Evolutionary conservation across 1,140 invertebrate species (phyloP).

Genomic region (Aphelinus certus): DNA sequence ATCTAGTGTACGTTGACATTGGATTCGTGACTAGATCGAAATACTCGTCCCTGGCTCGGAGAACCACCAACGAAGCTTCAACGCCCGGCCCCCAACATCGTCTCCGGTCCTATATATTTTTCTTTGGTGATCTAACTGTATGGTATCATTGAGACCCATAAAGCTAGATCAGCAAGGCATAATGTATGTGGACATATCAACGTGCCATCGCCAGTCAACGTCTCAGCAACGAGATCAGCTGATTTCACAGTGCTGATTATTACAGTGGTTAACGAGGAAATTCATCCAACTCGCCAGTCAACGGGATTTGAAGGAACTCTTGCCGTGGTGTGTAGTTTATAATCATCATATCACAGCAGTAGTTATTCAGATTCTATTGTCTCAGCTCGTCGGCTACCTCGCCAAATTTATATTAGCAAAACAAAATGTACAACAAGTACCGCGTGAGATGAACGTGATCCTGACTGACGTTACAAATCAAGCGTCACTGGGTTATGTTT

Average conservation of each 20-base stretch:
- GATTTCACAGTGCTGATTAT: no score
- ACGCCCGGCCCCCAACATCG: neutral
- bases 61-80: conserved; percentile 29
- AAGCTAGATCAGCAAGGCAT: conserved; percentile 73
- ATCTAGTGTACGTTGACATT: conserved; percentile 54
- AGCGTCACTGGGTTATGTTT: conserved; percentile 73
- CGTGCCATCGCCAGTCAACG: conserved; percentile 20
- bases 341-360: conserved; percentile 68
- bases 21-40: conserved; percentile 67
- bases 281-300: conserved; percentile 24
- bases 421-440: conserved; percentile 37
- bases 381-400: conserved; percentile 36
- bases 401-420: neutral
- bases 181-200: conserved; percentile 53
- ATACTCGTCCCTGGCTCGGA: conserved; percentile 57
- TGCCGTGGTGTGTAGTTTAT: conserved; percentile 62
- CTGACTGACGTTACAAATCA: conserved; percentile 59
- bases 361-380: conserved; percentile 63
- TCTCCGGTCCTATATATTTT: conserved; percentile 52
- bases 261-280: neutral
- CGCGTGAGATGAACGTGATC: conserved; percentile 65
- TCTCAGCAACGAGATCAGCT: neutral
- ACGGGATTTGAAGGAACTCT: conserved; percentile 62
- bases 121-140: conserved; percentile 74
- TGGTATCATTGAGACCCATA: conserved; percentile 67